Percentiles rank a stretch among this genome's conserved stretches.
Conservation (phyloP, 2,888 invertebrate species). For the Oligia strigilis region DNA sequence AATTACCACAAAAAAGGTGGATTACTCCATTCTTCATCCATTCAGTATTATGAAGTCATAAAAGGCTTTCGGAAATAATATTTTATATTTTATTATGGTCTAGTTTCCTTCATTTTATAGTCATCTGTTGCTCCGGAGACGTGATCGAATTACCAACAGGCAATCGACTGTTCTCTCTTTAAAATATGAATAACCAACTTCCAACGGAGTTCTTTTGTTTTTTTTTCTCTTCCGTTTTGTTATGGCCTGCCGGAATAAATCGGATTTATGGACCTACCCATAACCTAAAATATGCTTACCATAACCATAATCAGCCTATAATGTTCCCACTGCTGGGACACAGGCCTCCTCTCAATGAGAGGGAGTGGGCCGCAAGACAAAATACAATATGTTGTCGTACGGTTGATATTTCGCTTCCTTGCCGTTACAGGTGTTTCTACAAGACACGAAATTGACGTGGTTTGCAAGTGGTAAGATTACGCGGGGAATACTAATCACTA, state of each 20-base stretch:
- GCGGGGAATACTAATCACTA: not conserved
- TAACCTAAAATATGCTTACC: too few relatives aligned
- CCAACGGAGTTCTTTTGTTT: not conserved
- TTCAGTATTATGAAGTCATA: constrained; percentile 51
- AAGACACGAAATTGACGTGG: not conserved
- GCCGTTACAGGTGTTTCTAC: not conserved
- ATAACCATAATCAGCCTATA: too few relatives aligned
- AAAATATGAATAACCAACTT: constrained; percentile 22
- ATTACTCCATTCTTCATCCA: constrained; percentile 18
- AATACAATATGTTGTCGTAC: not conserved
- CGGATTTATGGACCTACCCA: not conserved
- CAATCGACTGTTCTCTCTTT: constrained; percentile 30
- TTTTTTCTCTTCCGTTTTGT: not conserved
- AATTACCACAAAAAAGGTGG: constrained; percentile 18
- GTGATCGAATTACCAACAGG: constrained; percentile 49
- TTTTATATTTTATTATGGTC: constrained; percentile 50
- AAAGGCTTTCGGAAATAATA: constrained; percentile 52
- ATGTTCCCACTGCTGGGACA: too few relatives aligned
- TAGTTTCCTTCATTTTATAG: constrained; percentile 52
- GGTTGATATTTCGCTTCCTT: not conserved
- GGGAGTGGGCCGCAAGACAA: too few relatives aligned
- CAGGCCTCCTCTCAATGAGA: too few relatives aligned
- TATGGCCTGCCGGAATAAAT: too few relatives aligned
- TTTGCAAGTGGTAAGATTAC: not conserved
- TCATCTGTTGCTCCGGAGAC: constrained; percentile 57